phyloP scores from a whole-genome alignment of 2,888 invertebrate species.

The Ditylenchus weischeri region DNA sequence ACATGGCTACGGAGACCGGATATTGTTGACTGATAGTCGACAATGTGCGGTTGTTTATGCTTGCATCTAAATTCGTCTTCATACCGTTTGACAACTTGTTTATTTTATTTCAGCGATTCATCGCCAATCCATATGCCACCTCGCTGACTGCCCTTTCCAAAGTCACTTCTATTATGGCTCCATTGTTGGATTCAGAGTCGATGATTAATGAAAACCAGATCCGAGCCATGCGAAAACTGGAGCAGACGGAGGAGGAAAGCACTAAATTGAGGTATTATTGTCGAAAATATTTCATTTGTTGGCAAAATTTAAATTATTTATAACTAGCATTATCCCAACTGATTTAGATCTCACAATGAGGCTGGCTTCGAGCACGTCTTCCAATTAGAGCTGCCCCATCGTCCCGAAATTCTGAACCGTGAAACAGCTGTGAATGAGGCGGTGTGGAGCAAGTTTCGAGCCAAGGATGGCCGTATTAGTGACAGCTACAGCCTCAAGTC shows the following conservation, averaged over 20 bases:
- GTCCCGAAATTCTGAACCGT: conserved; percentile 69
- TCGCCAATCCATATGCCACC: conserved; percentile 75
- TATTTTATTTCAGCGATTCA: conserved; percentile 61
- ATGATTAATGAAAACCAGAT: conserved; percentile 59
- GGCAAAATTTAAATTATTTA: conserved; percentile 9
- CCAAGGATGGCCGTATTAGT: conserved; percentile 35
- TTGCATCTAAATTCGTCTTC: not conserved
- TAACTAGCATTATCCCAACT: conserved; percentile 17
- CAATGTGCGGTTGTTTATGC: too few relatives aligned
- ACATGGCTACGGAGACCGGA: too few relatives aligned
- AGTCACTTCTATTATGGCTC: conserved; percentile 62
- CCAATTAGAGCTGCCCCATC: conserved; percentile 67
- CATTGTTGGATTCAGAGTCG: conserved; percentile 55
- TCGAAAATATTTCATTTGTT: too few relatives aligned
- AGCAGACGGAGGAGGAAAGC: conserved; percentile 60
- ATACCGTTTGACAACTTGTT: not conserved
- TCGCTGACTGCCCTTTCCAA: conserved; percentile 82
- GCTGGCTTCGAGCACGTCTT: conserved; percentile 57
- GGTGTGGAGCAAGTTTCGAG: conserved; percentile 35
- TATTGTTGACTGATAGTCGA: too few relatives aligned
- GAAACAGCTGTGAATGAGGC: conserved; percentile 68
- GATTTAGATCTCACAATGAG: conserved; percentile 43
- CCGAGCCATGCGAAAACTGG: conserved; percentile 62
- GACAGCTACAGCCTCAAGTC: conserved; percentile 68
- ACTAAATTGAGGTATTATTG: conserved; percentile 24